Conservation (phyloP, 2,888 invertebrate species). For the Andrena haemorrhoa region DNA sequence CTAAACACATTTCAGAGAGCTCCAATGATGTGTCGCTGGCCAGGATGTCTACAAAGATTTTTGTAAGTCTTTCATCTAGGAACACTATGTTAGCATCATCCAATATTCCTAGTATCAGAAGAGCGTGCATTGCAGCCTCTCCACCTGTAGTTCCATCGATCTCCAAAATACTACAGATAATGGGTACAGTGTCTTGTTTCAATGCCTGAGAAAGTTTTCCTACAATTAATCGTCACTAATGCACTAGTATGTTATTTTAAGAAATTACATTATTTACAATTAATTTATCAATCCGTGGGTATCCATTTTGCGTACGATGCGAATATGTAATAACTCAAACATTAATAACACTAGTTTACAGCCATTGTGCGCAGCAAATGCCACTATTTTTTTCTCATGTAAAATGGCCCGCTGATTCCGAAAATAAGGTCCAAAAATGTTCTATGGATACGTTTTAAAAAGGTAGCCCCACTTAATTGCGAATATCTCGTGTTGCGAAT, state of each 20-base stretch:
- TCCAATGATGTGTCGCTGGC: slow-evolving; percentile 89
- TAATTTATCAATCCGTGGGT: slow-evolving; percentile 5
- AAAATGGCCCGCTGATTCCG: too few species aligned
- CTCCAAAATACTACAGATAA: slow-evolving; percentile 85
- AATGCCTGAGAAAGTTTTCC: slow-evolving; percentile 81
- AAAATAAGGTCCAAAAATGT: too few species aligned
- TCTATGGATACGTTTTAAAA: too few species aligned
- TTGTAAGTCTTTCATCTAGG: slow-evolving; percentile 87
- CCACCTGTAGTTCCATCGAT: slow-evolving; percentile 83
- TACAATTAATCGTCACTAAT: slow-evolving; percentile 30
- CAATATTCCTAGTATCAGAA: slow-evolving; percentile 85
- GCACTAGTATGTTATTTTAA: slow-evolving; percentile 17
- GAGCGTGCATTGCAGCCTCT: slow-evolving; percentile 86
- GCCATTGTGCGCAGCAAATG: too few species aligned
- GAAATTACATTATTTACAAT: neutral
- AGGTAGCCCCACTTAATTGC: too few species aligned
- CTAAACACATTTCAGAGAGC: slow-evolving; percentile 91
- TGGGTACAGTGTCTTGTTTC: slow-evolving; percentile 85
- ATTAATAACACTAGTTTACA: too few species aligned
- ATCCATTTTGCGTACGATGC: neutral
- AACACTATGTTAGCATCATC: slow-evolving; percentile 85
- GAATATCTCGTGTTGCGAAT: too few species aligned
- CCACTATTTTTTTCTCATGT: too few species aligned
- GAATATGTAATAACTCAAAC: slow-evolving; percentile 73
- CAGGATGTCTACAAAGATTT: slow-evolving; percentile 88